These are phyloP conservation scores for Whitmania pigra DNA, from an alignment of 1,140 invertebrate genomes.

Conservation along the genomic window DNA sequence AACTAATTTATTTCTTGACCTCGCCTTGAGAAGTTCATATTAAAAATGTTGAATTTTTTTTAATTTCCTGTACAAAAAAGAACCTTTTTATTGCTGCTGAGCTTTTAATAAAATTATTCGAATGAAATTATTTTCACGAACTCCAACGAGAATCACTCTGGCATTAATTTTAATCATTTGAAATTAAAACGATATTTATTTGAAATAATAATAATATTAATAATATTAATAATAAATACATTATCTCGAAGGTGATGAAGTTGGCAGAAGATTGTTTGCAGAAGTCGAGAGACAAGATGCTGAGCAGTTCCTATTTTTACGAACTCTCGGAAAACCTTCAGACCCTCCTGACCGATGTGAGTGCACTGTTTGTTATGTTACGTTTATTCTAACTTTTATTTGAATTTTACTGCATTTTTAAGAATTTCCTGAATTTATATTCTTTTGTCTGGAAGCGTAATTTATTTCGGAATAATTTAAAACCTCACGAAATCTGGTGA, in stretches of 20 bases:
- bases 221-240: conserved; percentile 42
- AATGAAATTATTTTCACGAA: too few species aligned
- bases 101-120: too few species aligned
- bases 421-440: background rate
- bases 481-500: too few species aligned
- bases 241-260: conserved; percentile 56
- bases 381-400: background rate
- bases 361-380: too few species aligned
- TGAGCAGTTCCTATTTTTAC: conserved; percentile 86
- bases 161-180: too few species aligned
- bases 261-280: conserved; percentile 85
- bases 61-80: too few species aligned
- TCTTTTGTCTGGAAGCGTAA: background rate
- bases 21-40: too few species aligned
- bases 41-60: too few species aligned
- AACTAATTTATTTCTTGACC: too few species aligned
- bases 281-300: conserved; percentile 81
- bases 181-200: too few species aligned
- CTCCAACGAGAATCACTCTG: too few species aligned
- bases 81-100: too few species aligned
- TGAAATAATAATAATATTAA: conserved; percentile 45
- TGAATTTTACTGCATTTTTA: background rate
- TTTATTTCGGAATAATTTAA: background rate
- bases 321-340: conserved; percentile 92
- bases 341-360: conserved; percentile 69